These are phyloP conservation scores for Timema podura DNA, from an alignment of 2,888 invertebrate genomes.

Conservation along the genomic window DNA sequence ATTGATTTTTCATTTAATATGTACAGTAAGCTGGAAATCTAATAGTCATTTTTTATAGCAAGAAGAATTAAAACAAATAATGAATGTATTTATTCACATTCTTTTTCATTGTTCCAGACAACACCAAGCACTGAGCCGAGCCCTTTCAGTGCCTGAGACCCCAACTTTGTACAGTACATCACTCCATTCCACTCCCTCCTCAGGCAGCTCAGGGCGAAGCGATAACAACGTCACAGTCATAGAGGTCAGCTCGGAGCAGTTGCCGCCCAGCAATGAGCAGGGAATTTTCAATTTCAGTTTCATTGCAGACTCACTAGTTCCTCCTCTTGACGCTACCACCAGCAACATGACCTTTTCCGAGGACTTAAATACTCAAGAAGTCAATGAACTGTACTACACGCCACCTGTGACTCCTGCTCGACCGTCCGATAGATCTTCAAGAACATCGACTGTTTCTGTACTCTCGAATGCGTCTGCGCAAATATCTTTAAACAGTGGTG, in stretches of 20 bases:
- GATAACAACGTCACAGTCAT: constrained; percentile 36
- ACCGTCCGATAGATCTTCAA: background rate
- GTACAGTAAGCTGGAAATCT: too few relatives aligned
- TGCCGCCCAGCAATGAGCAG: background rate
- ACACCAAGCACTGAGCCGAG: constrained; percentile 25
- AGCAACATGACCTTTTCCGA: background rate
- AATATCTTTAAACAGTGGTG: too few relatives aligned
- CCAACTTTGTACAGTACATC: background rate
- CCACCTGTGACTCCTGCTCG: constrained; percentile 32
- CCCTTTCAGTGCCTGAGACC: constrained; percentile 28
- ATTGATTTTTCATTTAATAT: too few relatives aligned
- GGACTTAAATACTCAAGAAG: constrained; percentile 22
- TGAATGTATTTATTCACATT: too few relatives aligned
- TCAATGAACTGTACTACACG: constrained; percentile 31
- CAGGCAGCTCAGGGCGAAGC: constrained; percentile 18
- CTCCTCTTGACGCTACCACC: constrained; percentile 6
- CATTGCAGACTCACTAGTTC: constrained; percentile 28
- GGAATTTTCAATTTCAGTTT: constrained; percentile 34
- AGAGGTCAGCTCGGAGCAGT: constrained; percentile 31
- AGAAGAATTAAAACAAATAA: too few relatives aligned
- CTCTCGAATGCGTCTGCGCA: too few relatives aligned
- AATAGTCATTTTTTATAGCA: too few relatives aligned
- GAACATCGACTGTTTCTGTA: too few relatives aligned
- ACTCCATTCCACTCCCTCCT: constrained; percentile 13
- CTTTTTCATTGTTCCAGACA: constrained; percentile 17